Evolutionary conservation across 2,113 vertebrate genomes (phyloP).

Genomic region (Atlantisia rogersi): DNA sequence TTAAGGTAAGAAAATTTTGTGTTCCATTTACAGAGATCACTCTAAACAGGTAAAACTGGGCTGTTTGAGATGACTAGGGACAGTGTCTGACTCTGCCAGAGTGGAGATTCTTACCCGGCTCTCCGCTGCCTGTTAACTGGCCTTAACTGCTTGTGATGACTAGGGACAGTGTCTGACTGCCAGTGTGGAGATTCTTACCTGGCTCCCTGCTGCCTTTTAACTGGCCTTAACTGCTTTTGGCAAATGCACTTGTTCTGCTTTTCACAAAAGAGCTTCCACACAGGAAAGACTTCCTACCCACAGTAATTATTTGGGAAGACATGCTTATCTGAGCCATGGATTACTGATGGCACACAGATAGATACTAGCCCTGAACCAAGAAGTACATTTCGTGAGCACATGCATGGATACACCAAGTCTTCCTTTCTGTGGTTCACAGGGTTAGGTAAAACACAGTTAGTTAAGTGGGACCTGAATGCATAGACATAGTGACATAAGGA

Average conservation of each 20-base stretch:
- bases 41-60: not conserved
- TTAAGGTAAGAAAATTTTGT: not conserved
- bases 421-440: not conserved
- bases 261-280: not conserved
- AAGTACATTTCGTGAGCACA: not conserved
- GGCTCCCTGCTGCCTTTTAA: not conserved
- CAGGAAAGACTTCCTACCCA: not conserved
- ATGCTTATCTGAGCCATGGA: not conserved
- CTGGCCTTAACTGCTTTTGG: not conserved
- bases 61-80: not conserved
- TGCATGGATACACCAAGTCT: not conserved
- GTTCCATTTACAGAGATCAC: rapidly evolving
- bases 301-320: not conserved
- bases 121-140: too few species aligned
- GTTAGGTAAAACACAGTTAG: not conserved
- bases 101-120: not conserved
- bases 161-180: not conserved
- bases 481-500: not conserved
- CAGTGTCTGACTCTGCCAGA: not conserved
- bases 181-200: not conserved
- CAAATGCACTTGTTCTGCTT: not conserved
- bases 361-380: not conserved
- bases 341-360: not conserved
- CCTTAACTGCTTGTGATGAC: not conserved
- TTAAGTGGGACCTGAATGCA: not conserved